phyloP scores from a whole-genome alignment of 2,888 invertebrate genomes.

The Melanostoma mellinum region DNA sequence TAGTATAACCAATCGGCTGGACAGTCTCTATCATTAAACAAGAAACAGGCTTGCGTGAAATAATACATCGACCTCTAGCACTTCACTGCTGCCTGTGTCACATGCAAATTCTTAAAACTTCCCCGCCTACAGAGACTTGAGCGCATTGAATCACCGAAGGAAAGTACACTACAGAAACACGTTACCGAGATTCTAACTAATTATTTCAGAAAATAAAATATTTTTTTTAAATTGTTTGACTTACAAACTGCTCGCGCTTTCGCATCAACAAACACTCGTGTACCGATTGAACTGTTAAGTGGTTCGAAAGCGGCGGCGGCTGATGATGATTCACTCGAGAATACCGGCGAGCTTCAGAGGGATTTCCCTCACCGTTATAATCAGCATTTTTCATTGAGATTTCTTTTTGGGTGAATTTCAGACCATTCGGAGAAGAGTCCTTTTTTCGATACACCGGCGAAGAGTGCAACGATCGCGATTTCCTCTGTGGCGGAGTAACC shows the following conservation, averaged over 20 bases:
- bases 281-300: conserved; percentile 22
- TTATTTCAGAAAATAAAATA: not conserved
- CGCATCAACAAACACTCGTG: conserved; percentile 59
- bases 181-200: not conserved
- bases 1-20: no score
- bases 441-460: conserved; percentile 80
- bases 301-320: conserved; percentile 33
- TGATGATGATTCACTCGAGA: conserved; percentile 33
- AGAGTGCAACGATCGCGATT: conserved; percentile 80
- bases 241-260: conserved; percentile 64
- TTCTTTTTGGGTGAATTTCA: conserved; percentile 44
- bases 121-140: not conserved
- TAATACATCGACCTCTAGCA: not conserved
- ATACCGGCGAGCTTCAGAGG: conserved; percentile 37
- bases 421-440: conserved; percentile 71
- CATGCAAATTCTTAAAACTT: not conserved
- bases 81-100: not conserved
- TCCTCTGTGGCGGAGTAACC: conserved; percentile 75
- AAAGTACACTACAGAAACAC: not conserved
- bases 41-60: not conserved
- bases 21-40: no score
- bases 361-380: conserved; percentile 35
- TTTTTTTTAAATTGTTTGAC: conserved; percentile 21
- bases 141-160: not conserved
- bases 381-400: conserved; percentile 14